Evolutionary conservation across 2,888 invertebrate genomes (phyloP), one percentile per base, ranked within the genome.

Genomic region (Tetranychus truncatus): DNA sequence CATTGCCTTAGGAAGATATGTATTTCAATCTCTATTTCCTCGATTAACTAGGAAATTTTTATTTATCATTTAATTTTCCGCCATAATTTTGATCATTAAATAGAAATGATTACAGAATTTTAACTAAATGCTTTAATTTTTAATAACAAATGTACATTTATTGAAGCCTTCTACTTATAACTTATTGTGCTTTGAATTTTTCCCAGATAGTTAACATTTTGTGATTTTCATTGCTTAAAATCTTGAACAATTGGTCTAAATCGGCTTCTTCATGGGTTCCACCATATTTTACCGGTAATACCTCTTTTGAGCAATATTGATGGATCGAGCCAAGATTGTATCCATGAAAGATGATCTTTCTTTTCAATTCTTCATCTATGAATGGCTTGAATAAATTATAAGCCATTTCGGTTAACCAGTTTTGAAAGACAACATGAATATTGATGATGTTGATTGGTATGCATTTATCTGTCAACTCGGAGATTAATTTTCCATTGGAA

Each of bases 381-480:
- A 73, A 73, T 21, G 73, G 73, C 4, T 66, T 73, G 55, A 45
- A 24, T 55, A 73, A n/a, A 18, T 18, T 21, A 15, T 65, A 73
- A 1, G 6, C 65, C 20, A 65, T 24, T 20, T 73, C 73, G 9
- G 66, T 45, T 55, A 73, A 21, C 55, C 45, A 24, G 24, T 55
- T 65, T 24, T 73, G 45, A 34, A 44, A 44, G 6, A 73, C 73
- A 15, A 73, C 66, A 45, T 65, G 66, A 18, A 73, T 65, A 18
- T 73, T 73, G 21, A 24, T 18, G 20, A 46, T 44, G 11, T 20
- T n/a, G 4, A 73, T 24, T 9, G 73, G 73, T 2, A 73, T 24
- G 20, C 34, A 73, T 34, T 24, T 45, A 15, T 73, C 73, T 8
- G 73, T 44, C 73, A 73, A 24, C 20, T 73, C 73, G 73, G 66